Evolutionary conservation across 2,888 invertebrate species (phyloP), one percentile per base, ranked within the genome.

Genomic region (Halictus ligatus): DNA sequence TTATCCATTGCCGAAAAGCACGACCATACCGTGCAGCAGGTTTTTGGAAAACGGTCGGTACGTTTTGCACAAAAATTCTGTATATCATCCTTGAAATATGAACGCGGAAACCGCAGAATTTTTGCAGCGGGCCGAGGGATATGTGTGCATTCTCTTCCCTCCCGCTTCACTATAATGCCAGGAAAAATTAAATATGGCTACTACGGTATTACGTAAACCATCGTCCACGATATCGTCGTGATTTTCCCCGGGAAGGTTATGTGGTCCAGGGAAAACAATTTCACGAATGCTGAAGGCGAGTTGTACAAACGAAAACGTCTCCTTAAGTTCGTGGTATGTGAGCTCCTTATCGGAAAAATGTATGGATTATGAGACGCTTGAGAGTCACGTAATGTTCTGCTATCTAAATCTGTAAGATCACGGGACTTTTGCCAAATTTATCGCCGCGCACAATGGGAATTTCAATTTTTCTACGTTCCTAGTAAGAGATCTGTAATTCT

Each of bases 351-450:
- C 85, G 85, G 76, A 83, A 83, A 76, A 85, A 85, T 76, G 78
- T 85, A 79, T 83, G 83, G 76, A 77, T 83, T 81, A 83, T 81
- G 83, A 81, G 83, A 67, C 72, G 75, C 46, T 67, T 54, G 76
- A 83, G 83, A 67, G 76, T 81, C 81, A 77, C 81, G 83, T 83
- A 83, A 81, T 81, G 83, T 81, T 73, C 83, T 58, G 81, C 46
- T 83, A 83, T 80, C 83, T 83, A 81, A 80, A 83, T 83, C 83
- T 81, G 83, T 64, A 58, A 83, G 75, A 80, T 75, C 83, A 43
- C 50, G 80, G 60, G 75, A 75, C 83, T 75, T 73, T 50, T 12
- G 60, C 71, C 48, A 64, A 83, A 83, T 80, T 80, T 83, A 80
- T 83, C 58, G 58, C 60, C 48, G 10, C 71, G 60, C 40, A 64